Evolutionary conservation across 2,888 invertebrate species (phyloP).

Genomic region (Archips xylosteana): DNA sequence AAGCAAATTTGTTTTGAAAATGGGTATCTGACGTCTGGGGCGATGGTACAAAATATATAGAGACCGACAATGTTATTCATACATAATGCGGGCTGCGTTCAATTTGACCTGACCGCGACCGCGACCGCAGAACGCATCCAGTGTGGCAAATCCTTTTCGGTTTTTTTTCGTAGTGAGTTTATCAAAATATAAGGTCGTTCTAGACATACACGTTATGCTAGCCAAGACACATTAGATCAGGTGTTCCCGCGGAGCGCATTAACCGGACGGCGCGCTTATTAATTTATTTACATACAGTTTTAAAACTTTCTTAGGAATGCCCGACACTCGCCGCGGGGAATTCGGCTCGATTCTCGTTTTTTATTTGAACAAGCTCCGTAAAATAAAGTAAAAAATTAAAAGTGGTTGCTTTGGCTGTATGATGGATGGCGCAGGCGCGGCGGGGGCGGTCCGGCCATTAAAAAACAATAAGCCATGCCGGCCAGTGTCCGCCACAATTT

Average conservation of each 20-base stretch:
- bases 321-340: constrained; percentile 75
- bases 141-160: too few relatives aligned
- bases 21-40: too few relatives aligned
- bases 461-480: constrained; percentile 81
- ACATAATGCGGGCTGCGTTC: too few relatives aligned
- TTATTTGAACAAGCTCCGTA: constrained; percentile 64
- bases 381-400: constrained; percentile 54
- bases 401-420: constrained; percentile 56
- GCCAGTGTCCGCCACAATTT: constrained; percentile 79
- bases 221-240: constrained; percentile 17
- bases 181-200: not conserved
- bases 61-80: too few relatives aligned
- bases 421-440: constrained; percentile 75
- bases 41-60: too few relatives aligned
- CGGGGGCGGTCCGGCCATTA: constrained; percentile 77
- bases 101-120: too few relatives aligned
- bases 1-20: too few relatives aligned
- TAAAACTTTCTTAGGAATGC: constrained; percentile 71
- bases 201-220: not conserved
- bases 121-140: too few relatives aligned
- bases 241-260: constrained; percentile 51
- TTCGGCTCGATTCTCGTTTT: constrained; percentile 59
- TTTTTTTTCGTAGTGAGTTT: not conserved
- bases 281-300: constrained; percentile 80
- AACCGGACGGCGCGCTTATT: constrained; percentile 57